phyloP scores from a whole-genome alignment of 2,113 vertebrate species.

The Tenebrosternarchus preto region DNA sequence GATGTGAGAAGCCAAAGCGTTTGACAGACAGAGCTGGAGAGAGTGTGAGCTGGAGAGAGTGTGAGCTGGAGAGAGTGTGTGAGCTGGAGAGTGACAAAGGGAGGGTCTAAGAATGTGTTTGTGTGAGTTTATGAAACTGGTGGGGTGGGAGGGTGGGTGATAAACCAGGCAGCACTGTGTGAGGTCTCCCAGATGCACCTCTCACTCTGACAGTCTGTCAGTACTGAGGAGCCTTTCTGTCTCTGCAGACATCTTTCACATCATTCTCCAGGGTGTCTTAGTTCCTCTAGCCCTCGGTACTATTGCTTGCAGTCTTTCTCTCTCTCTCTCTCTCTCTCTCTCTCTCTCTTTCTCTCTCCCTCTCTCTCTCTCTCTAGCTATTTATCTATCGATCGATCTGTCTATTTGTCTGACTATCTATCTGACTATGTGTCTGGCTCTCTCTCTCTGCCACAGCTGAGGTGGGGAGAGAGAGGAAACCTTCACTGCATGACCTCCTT shows the following conservation, averaged over 20 bases:
- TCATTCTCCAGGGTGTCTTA: slow-evolving; percentile 3
- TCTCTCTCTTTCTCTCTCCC: no score
- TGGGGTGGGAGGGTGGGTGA: slow-evolving; percentile 5
- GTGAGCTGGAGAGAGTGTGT: no score
- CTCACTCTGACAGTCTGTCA: slow-evolving; percentile 43
- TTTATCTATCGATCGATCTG: no score
- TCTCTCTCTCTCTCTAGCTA: no score
- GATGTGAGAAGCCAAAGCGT: slow-evolving; percentile 13
- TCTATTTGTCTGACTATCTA: no score
- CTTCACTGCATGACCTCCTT: slow-evolving; percentile 35
- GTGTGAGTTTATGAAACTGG: slow-evolving; percentile 17
- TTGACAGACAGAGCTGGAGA: slow-evolving; percentile 26
- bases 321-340: neutral
- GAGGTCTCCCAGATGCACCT: slow-evolving; percentile 39
- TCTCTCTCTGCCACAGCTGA: neutral
- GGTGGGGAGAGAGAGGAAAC: slow-evolving; percentile 20
- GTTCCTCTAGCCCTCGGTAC: neutral
- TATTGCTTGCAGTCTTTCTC: slow-evolving; percentile 12
- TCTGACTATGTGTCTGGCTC: neutral
- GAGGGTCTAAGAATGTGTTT: slow-evolving; percentile 21
- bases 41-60: slow-evolving; percentile 1
- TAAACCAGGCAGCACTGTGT: slow-evolving; percentile 29
- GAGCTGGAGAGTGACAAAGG: slow-evolving; percentile 14
- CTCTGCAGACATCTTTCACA: slow-evolving; percentile 28
- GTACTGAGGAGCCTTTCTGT: slow-evolving; percentile 39